Base-by-base conservation (phyloP, 2,113 vertebrate genomes). In the Mola mola region DNA sequence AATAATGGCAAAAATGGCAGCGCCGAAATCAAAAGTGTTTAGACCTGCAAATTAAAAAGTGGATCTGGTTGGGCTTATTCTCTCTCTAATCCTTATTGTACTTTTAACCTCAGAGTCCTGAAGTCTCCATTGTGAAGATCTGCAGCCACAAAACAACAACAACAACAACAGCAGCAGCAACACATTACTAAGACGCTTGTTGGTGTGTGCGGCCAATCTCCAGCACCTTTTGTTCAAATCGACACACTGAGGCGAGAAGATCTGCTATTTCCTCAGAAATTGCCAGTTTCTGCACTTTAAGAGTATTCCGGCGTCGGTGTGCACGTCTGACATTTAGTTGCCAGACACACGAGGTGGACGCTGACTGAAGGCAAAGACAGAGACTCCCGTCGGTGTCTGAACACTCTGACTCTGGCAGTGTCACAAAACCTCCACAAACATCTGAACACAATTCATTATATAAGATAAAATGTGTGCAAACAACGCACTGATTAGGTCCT, bases 261-360 rank as follows among this genome's bases (percentile, higher is more conserved):
- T 56, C 44, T 60, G 60, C 78, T 48, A 78, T 78, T 79, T 76
- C 72, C 69, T 58, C 52, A 41, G 47, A 66, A 70, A 75, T 52
- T 63, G 61, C 61, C 17, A 20, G 40, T 50, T 47, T 43, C 28
- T 47, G 49, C 21, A 17, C 72, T 31, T 24, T 28, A 33, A 66
- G 59, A 48, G 65, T 51, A 43, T 65, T 61, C 53, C 26, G 53
- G 47, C 12, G 8, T 48, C 46, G 28, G 47, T 16, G 69, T 38
- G 70, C 52, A 41, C 61, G 48, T 24, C 26, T 63, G 71, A 61
- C 73, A 75, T 57, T 61, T 65, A 56, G 59, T 33, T 8, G 29
- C 8, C 8, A 29, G 53, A 28, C 47, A 63, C 63, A 61, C 40
- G 65, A 70, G 61, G 50, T 16, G 62, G 56, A 26, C 70, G 72